A percentile compares a stretch with the other conserved stretches of the same genome.
Conservation (phyloP, 2,113 vertebrate genomes). For the Marmota monax region DNA sequence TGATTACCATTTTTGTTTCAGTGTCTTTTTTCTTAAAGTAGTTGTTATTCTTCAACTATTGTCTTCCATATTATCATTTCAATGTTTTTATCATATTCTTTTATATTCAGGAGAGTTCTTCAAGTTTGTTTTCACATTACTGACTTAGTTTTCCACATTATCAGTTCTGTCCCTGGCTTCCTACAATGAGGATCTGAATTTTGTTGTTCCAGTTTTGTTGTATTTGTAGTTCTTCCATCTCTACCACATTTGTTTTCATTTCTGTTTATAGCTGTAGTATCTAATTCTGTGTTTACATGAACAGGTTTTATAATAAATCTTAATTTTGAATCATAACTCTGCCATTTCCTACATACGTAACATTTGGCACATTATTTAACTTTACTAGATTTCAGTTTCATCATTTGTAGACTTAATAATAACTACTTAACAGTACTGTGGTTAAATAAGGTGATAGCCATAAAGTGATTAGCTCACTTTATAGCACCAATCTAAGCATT, state of each 20-base stretch:
- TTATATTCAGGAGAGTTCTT: neutral
- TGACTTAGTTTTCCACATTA: neutral
- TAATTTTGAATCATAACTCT: neutral
- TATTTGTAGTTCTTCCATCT: neutral
- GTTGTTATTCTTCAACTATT: neutral
- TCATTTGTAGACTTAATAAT: neutral
- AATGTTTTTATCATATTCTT: neutral
- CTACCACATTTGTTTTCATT: neutral
- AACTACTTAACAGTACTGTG: neutral
- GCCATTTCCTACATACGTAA: neutral
- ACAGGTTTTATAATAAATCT: neutral
- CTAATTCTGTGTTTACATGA: neutral
- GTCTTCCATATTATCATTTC: neutral
- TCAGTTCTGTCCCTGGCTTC: neutral
- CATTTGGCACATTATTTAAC: constrained; percentile 11
- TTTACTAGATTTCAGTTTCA: constrained; percentile 20
- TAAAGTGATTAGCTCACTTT: neutral
- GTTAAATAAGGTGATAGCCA: neutral
- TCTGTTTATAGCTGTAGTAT: neutral
- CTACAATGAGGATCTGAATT: neutral
- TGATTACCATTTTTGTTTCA: constrained; percentile 1
- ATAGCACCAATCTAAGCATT: neutral
- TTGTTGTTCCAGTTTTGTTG: neutral
- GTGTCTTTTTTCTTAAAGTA: neutral
- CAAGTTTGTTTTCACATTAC: neutral